A percentile compares a stretch with the other conserved stretches of the same genome.
Conservation (phyloP, 1,140 invertebrate species). For the Pseudomyrmex flavicornis region DNA sequence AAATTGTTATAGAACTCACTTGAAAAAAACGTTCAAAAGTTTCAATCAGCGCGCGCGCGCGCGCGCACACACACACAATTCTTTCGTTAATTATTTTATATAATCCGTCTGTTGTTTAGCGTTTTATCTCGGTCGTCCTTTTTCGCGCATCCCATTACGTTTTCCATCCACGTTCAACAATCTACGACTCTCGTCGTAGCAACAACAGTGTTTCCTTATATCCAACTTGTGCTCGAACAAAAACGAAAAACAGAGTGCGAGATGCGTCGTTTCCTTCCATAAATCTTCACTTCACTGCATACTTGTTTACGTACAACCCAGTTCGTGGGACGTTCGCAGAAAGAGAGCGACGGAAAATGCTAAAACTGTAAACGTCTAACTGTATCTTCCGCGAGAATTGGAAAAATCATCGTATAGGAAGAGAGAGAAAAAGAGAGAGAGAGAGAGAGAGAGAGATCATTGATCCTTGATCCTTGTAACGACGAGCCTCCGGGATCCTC, state of each 20-base stretch:
- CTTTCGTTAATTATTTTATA: conserved; percentile 47
- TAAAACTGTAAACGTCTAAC: conserved; percentile 37
- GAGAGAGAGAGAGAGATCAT: conserved; percentile 51
- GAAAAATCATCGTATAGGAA: conserved; percentile 45
- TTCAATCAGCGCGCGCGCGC: neutral
- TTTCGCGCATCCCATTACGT: neutral
- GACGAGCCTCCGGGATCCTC: conserved; percentile 60
- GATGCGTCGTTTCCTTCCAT: neutral
- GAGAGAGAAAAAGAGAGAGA: conserved; percentile 20
- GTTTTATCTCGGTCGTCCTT: neutral
- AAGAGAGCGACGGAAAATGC: conserved; percentile 26
- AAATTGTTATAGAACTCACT: neutral
- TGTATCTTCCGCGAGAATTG: conserved; percentile 43
- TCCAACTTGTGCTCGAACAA: too few relatives aligned
- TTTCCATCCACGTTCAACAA: neutral
- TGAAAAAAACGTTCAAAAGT: neutral
- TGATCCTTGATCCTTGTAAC: conserved; percentile 60
- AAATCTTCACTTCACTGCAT: neutral
- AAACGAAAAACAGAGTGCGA: neutral
- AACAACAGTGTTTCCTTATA: too few relatives aligned
- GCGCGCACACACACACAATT: conserved; percentile 55
- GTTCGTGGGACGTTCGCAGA: conserved; percentile 5
- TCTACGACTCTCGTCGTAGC: too few relatives aligned
- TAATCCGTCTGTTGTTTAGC: conserved; percentile 22
- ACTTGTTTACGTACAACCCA: neutral